Base-by-base conservation (phyloP, 2,113 vertebrate genomes). In the Barnardius zonarius region DNA sequence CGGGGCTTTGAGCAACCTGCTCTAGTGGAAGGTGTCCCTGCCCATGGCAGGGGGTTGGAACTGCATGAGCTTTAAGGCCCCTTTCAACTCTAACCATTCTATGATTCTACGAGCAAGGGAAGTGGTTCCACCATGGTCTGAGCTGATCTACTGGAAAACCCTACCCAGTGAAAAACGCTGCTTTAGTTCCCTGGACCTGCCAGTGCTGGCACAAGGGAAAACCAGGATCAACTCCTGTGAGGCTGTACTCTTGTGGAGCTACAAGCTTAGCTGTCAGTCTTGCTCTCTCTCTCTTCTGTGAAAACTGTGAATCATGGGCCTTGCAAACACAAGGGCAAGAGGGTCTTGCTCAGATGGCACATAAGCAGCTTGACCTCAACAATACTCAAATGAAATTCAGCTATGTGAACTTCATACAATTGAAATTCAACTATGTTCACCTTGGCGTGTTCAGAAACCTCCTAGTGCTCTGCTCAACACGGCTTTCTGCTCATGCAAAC, bases 301-400 rank as follows among this genome's bases (percentile, higher is more conserved):
- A 44, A 51, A 95, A 85, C 10, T 27, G 27, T 16, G 49, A 70
- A 17, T 12, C 3, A 0, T 19, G 35, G 17, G 23, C 51, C 52
- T 70, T 55, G 52, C n/a, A 37, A 88, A 35, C 9, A 17, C 11
- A 37, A 30, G 9, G 20, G 11, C 27, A 69, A 79, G 41, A 55
- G 54, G 14, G 28, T 73, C 78, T 83, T 72, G 35, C 57, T 61
- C 67, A 49, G 43, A 7, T 3, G 1, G 30, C 27, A 10, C 49
- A 25, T 33, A 43, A 78, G 35, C 0, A 0, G 52, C 24, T 35
- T 43, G 68, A 85, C 13, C n/a, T 63, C 51, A 8, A 12, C 4
- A 9, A 24, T 1, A 2, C 35, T 57, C 63, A 75, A 59, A 30
- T 33, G 24, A 44, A 89, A 78, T 76, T 48, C 27, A 59, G 31